Conservation (phyloP, 2,797 vertebrate species). For the Premnoplex brunnescens region DNA sequence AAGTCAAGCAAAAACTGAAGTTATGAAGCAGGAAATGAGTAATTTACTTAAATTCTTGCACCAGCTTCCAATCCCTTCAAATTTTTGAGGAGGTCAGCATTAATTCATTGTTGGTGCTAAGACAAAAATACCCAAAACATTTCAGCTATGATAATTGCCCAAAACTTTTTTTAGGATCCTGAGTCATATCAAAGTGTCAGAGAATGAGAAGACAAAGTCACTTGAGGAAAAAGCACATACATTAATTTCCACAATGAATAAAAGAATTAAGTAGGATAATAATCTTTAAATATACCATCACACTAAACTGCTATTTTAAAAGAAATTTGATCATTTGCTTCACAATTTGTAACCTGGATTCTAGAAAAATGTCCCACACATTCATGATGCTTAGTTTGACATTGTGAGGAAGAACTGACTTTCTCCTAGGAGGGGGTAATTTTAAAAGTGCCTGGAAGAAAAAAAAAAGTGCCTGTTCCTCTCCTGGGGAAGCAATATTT, state of each 20-base stretch:
- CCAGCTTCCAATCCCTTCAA: neutral
- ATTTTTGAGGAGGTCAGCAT: neutral
- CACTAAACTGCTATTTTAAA: neutral
- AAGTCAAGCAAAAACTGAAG: neutral
- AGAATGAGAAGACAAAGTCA: neutral
- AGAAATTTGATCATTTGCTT: neutral
- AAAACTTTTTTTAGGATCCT: neutral
- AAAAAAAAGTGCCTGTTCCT: neutral
- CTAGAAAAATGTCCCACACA: neutral
- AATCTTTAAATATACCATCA: neutral
- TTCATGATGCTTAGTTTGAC: neutral
- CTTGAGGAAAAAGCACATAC: neutral
- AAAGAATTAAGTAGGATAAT: neutral
- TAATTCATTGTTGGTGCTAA: neutral
- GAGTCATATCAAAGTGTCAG: neutral
- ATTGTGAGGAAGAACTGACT: neutral
- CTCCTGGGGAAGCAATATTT: neutral
- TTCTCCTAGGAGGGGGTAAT: neutral
- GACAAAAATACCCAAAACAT: neutral
- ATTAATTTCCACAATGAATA: neutral
- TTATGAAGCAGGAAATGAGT: neutral
- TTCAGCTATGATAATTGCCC: neutral
- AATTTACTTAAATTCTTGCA: neutral
- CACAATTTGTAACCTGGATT: neutral
- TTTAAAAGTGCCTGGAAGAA: neutral